Evolutionary conservation across 2,888 invertebrate species (phyloP).

Genomic region (Quadroppia sp.): DNA sequence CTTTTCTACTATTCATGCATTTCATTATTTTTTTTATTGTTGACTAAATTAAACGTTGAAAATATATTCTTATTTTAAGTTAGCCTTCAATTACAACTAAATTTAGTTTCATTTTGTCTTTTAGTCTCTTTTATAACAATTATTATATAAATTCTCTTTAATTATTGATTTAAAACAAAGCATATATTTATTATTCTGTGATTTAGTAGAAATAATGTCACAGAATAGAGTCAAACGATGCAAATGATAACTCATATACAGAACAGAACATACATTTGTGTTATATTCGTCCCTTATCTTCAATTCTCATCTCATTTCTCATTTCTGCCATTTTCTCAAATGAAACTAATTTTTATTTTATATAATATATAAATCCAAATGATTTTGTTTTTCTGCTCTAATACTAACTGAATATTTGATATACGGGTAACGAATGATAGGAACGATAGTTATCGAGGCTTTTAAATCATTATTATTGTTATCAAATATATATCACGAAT

Average conservation of each 20-base stretch:
- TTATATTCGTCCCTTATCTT: neutral
- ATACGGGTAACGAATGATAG: neutral
- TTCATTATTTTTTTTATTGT: neutral
- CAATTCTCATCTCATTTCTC: neutral
- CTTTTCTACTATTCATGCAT: neutral
- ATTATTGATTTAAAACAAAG: too few relatives aligned
- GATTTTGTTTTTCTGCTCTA: neutral
- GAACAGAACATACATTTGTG: neutral
- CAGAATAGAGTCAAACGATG: neutral
- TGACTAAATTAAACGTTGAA: neutral
- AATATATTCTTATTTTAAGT: neutral
- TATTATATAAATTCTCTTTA: too few relatives aligned
- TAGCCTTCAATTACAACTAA: too few relatives aligned
- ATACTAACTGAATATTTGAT: neutral
- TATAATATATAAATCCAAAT: neutral
- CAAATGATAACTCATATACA: neutral
- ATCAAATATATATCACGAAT: conserved; percentile 12
- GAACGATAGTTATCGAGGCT: conserved; percentile 2
- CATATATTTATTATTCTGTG: neutral
- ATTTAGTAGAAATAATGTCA: neutral
- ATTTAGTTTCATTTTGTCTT: too few relatives aligned
- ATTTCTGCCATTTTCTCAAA: conserved; percentile 20
- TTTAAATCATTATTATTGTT: conserved; percentile 20
- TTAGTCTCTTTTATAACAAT: too few relatives aligned
- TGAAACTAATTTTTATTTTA: conserved; percentile 32